Base-by-base conservation (phyloP, 2,888 invertebrate species). In the Phymatocera aterrima region DNA sequence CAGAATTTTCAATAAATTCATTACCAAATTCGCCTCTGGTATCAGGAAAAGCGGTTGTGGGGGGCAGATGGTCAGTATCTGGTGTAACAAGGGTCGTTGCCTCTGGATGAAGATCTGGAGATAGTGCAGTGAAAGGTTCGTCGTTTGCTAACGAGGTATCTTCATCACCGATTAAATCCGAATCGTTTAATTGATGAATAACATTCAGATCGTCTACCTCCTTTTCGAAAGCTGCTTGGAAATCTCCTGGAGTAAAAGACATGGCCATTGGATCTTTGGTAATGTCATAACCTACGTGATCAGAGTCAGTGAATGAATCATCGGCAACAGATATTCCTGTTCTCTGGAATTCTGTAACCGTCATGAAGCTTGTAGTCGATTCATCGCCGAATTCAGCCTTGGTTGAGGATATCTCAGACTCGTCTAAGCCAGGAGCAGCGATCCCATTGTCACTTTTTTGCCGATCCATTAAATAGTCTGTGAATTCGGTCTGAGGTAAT, bases 321-420 rank as follows among this genome's bases (percentile, higher is more conserved):
- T 88, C 86, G 80, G 88, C 78, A 72, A 85, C 48, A 68, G 88
- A 85, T 80, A 89, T 31, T 48, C 84, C 80, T 79, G 87, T 84
- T 86, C 85, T 82, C 61, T 88, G 84, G 70, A 87, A 80, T 75
- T 89, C 86, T 54, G 84, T 82, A 8, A 81, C 79, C 0, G 87
- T 85, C 48, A 88, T 81, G 57, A 88, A 90, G 79, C 89, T 91
- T 6, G 87, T 85, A 1, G 85, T 84, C 0, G 92, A 91, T 78
- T 92, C 92, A 81, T 93, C 93, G 2, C 92, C 92, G 80, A 88
- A 92, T 77, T 92, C 91, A 1, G 92, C 93, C 78, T 90, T 91
- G 15, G 92, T 92, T 0, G 92, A 92, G 0, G 92, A 89, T 0
- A 91, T 86, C 80, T 92, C 92, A 0, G 92, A 92, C 70, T 91